Percentiles rank a stretch among this genome's conserved stretches.
phyloP scores from a whole-genome alignment of 2,113 vertebrate genomes.

The Pipra filicauda region DNA sequence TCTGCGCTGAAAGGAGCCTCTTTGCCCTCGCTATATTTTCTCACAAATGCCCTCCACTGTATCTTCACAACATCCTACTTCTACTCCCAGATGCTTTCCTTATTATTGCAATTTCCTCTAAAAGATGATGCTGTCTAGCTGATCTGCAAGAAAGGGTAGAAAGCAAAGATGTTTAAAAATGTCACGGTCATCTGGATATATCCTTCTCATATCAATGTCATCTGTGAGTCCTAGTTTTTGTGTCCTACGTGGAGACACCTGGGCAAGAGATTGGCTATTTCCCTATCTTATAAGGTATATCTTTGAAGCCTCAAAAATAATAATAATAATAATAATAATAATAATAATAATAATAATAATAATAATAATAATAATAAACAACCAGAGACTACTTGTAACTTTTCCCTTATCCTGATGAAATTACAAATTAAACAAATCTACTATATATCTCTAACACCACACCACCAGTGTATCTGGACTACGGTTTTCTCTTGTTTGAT shows the following conservation, averaged over 20 bases:
- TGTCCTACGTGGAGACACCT: not conserved
- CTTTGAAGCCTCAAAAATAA: not conserved
- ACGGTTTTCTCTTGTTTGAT: not conserved
- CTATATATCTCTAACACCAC: not conserved
- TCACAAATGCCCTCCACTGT: not conserved
- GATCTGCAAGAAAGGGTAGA: not conserved
- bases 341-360: not conserved
- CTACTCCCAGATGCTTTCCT: not conserved
- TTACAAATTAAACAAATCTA: not conserved
- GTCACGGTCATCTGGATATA: not conserved
- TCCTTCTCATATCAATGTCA: not conserved
- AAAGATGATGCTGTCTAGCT: not conserved
- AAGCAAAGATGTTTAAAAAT: not conserved
- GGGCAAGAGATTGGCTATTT: not conserved
- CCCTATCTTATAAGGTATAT: not conserved
- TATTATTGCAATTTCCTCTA: not conserved
- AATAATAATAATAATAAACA: not conserved
- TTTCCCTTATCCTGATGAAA: not conserved
- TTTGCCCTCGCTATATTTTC: not conserved
- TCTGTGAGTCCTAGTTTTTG: not conserved
- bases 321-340: not conserved
- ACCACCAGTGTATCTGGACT: not conserved
- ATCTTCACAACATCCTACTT: not conserved
- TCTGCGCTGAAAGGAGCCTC: not conserved
- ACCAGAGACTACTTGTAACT: not conserved